These are phyloP conservation scores for Garrulus glandarius DNA, from an alignment of 2,797 vertebrate species.

Conservation along the genomic window DNA sequence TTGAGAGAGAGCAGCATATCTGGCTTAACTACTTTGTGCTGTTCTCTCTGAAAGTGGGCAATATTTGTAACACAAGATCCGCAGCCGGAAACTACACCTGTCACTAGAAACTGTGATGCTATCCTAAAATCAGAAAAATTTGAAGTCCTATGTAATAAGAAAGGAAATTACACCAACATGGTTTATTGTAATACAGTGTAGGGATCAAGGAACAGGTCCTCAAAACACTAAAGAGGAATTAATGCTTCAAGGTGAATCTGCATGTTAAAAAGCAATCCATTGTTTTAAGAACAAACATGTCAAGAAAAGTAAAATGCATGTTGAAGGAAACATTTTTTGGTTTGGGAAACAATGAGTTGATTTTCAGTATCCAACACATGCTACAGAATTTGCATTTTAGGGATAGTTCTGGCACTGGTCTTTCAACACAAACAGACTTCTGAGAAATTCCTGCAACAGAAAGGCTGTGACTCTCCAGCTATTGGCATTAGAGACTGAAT, in stretches of 20 bases:
- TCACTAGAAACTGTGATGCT: background rate
- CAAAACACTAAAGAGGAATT: background rate
- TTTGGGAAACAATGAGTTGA: background rate
- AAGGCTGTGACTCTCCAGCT: constrained; percentile 2
- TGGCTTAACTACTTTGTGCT: background rate
- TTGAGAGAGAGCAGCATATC: background rate
- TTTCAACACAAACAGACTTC: background rate
- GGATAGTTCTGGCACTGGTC: background rate
- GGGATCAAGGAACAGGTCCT: background rate
- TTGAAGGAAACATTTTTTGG: background rate
- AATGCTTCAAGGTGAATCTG: background rate
- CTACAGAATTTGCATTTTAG: background rate
- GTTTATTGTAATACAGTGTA: background rate
- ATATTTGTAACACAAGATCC: background rate
- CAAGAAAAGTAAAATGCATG: background rate
- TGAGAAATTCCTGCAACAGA: background rate
- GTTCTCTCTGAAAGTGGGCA: background rate
- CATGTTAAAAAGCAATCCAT: background rate
- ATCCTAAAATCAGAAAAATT: background rate
- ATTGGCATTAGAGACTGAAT: background rate
- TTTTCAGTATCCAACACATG: background rate
- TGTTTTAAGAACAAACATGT: background rate
- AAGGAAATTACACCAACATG: background rate
- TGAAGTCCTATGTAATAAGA: background rate
- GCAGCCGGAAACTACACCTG: background rate